Conservation (phyloP, 2,888 invertebrate species). For the Melinaea menophilus region DNA sequence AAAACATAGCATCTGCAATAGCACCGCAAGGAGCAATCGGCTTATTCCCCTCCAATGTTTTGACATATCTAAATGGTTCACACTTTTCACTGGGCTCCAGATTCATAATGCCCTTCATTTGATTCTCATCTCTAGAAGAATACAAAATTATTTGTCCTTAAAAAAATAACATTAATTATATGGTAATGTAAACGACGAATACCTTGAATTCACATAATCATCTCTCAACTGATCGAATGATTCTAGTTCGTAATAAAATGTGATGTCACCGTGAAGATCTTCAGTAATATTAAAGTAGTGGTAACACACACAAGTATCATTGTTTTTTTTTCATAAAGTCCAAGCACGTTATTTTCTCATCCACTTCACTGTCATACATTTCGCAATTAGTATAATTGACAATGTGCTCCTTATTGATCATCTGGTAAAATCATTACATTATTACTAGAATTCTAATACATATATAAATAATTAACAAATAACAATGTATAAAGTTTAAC, state of each 20-base stretch:
- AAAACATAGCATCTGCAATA: slow-evolving; percentile 36
- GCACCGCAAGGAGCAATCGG: slow-evolving; percentile 40
- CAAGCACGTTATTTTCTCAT: slow-evolving; percentile 1
- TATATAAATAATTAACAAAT: too few species aligned
- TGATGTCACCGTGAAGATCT: slow-evolving; percentile 19
- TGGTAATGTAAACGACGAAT: not conserved
- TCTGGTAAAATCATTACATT: not conserved
- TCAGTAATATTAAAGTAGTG: slow-evolving; percentile 12
- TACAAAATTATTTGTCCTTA: not conserved
- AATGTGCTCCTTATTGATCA: slow-evolving; percentile 6
- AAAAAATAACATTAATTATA: not conserved
- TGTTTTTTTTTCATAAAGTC: not conserved
- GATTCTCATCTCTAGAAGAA: slow-evolving; percentile 33
- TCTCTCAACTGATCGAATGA: slow-evolving; percentile 20
- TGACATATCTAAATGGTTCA: slow-evolving; percentile 29
- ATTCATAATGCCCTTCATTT: slow-evolving; percentile 30
- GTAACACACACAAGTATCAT: slow-evolving; percentile 9
- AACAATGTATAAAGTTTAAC: too few species aligned
- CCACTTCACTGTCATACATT: not conserved
- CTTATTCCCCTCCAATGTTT: not conserved
- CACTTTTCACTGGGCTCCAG: slow-evolving; percentile 27
- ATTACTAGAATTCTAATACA: too few species aligned
- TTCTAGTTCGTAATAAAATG: slow-evolving; percentile 28
- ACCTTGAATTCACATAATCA: slow-evolving; percentile 26
- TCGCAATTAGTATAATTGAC: slow-evolving; percentile 19